Base-by-base conservation (phyloP, 2,888 invertebrate species). In the Baccha elongata region DNA sequence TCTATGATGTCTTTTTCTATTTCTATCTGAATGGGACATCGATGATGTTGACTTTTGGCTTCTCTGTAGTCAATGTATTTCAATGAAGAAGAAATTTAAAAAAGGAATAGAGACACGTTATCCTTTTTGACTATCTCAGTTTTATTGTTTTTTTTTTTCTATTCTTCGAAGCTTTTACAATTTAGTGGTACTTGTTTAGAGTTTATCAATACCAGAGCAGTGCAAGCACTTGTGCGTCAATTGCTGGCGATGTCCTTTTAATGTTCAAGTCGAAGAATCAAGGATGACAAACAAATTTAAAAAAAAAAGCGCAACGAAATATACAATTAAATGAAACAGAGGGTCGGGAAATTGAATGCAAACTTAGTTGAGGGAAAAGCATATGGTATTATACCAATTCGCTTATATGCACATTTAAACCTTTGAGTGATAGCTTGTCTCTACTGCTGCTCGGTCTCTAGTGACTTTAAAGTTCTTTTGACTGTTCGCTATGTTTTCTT, bases 351-450 rank as follows among this genome's bases (percentile, higher is more conserved):
- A 10, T 37, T 37, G 52, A 53, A 60, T 74, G 55, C 40, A 44
- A 74, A 80, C 64, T 75, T 71, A 75, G 50, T 35, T n/a, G 46
- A 17, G 52, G 19, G 26, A 62, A 81, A 67, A 64, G 69, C 75
- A 64, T 69, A 52, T 55, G 26, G 50, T 44, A 35, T 42, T 4
- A 37, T 19, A 53, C 44, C 69, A 64, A 23, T 65, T 17, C 8
- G 13, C 37, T 35, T 69, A 8, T 32, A 35, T 32, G 8, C 4
- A 8, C 48, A 68, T 44, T 35, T 35, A 53, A 52, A 64, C 53
- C 23, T 64, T 23, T 23, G 62, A 64, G n/a, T n/a, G n/a, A n/a
- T n/a, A n/a, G n/a, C n/a, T 52, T 44, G 19, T 58, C 19, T 46
- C 13, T 62, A 8, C 4, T 11, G 52, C 21, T 23, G n/a, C 29